Evolutionary conservation across 1,140 invertebrate species (phyloP), one percentile per base, ranked within the genome.

Genomic region (Melitaea cinxia): DNA sequence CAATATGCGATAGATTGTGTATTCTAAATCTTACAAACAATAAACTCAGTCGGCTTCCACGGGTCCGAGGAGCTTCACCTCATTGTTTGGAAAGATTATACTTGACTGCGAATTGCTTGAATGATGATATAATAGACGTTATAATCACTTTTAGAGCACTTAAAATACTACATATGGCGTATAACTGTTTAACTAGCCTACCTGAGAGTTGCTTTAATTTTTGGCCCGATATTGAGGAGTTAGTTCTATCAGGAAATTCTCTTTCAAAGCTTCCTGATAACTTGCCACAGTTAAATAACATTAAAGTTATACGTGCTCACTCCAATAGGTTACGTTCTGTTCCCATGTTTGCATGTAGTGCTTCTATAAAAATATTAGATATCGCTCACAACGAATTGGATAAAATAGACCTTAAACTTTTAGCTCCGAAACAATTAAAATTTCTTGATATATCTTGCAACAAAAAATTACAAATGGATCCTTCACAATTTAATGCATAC

Each of bases 381-480:
- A 91, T 97, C 59, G 96, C 96, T 0, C 96, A 97, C 74, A 97
- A 97, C 83, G 95, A 96, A 83, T 83, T 97, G 39, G 95, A 96
- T 77, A 93, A 93, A 57, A 93, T 97, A 42, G 95, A 97, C 86
- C 88, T 97, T 60, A 92, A 94, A 35, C 92, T 93, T 0, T 77
- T 97, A 21, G 95, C 96, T 26, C 95, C 96, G 17, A 94, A 95
- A 39, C 95, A 96, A 80, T 90, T 97, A 7, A 95, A 96, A 78
- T 96, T 96, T 82, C 87, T 97, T 33, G 96, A 97, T 77, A 93
- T 97, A 75, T 97, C 96, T 0, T 96, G 96, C 56, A 97, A 97
- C 76, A 92, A 94, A 15, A 94, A 95, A 73, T 85, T 96, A 5
- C 95, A 96, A 88, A 95, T 97, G 33, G 95, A 97, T 80, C 94